A percentile compares a stretch with the other conserved stretches of the same genome.
Evolutionary conservation across 1,140 invertebrate genomes (phyloP).

Genomic region (Ips nitidus): DNA sequence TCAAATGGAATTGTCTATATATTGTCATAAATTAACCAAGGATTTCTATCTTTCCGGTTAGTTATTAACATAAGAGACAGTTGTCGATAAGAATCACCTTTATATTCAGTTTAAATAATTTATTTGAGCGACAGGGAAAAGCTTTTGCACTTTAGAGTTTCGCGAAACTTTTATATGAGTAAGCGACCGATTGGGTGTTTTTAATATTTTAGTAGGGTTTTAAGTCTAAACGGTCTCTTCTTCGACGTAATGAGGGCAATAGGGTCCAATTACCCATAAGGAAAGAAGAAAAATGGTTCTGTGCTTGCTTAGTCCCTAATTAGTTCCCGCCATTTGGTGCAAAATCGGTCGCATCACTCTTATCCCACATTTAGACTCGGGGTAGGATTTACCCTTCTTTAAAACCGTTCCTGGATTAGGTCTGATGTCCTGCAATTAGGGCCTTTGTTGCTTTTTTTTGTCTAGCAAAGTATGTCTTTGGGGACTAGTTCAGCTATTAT

Average conservation of each 20-base stretch:
- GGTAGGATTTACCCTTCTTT: conserved; percentile 14
- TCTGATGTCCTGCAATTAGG: not conserved
- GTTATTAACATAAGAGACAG: not conserved
- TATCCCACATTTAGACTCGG: conserved; percentile 18
- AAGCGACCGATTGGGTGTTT: not conserved
- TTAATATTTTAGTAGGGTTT: not conserved
- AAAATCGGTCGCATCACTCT: conserved; percentile 20
- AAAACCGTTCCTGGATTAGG: conserved; percentile 2
- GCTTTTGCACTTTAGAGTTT: not conserved
- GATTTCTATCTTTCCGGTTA: not conserved
- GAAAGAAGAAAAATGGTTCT: conserved; percentile 12
- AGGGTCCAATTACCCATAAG: not conserved
- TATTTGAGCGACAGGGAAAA: not conserved
- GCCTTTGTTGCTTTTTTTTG: not conserved
- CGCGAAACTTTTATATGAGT: not conserved
- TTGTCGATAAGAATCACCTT: not conserved
- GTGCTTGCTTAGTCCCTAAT: conserved; percentile 15
- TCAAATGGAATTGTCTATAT: no score
- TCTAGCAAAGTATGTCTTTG: not conserved
- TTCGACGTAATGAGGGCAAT: not conserved
- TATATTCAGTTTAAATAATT: not conserved
- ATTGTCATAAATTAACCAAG: no score
- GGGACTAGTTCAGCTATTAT: no score
- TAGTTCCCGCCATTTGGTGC: conserved; percentile 18
- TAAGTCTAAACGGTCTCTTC: no score